phyloP scores from a whole-genome alignment of 2,113 vertebrate genomes.

The Hippocampus guttulatus region DNA sequence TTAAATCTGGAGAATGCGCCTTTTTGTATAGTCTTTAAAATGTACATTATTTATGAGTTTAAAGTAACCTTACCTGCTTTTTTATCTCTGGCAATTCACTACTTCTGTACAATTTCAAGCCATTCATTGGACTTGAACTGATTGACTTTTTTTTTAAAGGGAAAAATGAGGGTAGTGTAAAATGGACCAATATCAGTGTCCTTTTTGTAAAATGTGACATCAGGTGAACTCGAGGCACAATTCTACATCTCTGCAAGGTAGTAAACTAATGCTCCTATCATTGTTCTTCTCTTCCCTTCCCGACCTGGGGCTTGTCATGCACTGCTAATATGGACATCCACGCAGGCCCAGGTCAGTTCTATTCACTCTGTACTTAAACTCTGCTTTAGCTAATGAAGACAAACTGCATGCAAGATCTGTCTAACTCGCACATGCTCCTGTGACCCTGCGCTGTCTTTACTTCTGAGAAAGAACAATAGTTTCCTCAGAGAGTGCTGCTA shows the following conservation, averaged over 20 bases:
- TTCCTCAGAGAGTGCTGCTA: conserved; percentile 19
- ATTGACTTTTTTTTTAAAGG: no score
- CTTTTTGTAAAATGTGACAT: background rate
- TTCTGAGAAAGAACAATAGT: conserved; percentile 28
- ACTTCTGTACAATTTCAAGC: background rate
- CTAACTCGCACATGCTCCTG: conserved; percentile 19
- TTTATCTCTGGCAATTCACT: background rate
- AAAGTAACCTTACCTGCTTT: background rate
- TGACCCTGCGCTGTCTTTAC: conserved; percentile 18
- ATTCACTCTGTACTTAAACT: conserved; percentile 75
- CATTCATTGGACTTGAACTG: no score
- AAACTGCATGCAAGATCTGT: conserved; percentile 58
- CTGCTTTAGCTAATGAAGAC: conserved; percentile 62
- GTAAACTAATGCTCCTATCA: conserved; percentile 89
- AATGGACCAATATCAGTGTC: no score
- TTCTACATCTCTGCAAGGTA: conserved; percentile 48
- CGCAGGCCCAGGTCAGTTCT: conserved; percentile 98
- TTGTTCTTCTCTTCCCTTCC: conserved; percentile 83
- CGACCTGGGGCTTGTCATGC: conserved; percentile 84
- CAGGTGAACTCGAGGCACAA: conserved; percentile 20
- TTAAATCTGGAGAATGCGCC: background rate
- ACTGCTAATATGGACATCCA: conserved; percentile 94
- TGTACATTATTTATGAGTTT: background rate
- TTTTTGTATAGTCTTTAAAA: background rate
- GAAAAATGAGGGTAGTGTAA: no score